These are phyloP conservation scores for Chromis chromis DNA, from an alignment of 2,797 vertebrate genomes.

Conservation along the genomic window DNA sequence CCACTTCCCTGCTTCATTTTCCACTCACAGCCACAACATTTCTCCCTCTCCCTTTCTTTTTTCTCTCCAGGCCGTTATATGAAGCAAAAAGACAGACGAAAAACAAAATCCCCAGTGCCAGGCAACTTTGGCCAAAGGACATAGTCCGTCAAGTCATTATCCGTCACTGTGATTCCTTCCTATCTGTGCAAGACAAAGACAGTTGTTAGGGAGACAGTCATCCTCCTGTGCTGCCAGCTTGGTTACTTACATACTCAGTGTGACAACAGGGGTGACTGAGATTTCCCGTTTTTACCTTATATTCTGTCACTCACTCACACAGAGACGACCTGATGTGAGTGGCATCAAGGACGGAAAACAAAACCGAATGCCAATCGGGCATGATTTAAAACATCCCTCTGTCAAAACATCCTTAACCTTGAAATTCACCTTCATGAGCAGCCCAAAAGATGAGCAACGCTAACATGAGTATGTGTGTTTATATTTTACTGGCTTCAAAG, in stretches of 20 bases:
- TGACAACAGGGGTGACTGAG: slow-evolving; percentile 59
- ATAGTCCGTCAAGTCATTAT: slow-evolving; percentile 72
- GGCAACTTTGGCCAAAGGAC: slow-evolving; percentile 69
- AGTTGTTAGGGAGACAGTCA: slow-evolving; percentile 66
- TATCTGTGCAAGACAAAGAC: slow-evolving; percentile 66
- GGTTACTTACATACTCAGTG: slow-evolving; percentile 47
- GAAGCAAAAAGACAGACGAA: slow-evolving; percentile 56
- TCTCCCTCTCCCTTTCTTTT: slow-evolving; percentile 46
- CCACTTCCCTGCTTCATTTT: slow-evolving; percentile 49
- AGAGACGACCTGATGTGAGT: slow-evolving; percentile 10
- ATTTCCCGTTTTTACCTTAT: slow-evolving; percentile 47
- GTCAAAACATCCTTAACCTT: slow-evolving; percentile 17
- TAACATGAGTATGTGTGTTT: neutral
- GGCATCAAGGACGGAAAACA: neutral
- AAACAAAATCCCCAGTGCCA: slow-evolving; percentile 51
- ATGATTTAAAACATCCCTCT: slow-evolving; percentile 8
- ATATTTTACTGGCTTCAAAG: neutral
- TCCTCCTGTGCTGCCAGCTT: slow-evolving; percentile 56
- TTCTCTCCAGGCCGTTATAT: slow-evolving; percentile 35
- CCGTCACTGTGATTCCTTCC: slow-evolving; percentile 68
- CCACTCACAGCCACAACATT: slow-evolving; percentile 45
- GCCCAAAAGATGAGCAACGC: neutral
- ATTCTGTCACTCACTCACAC: slow-evolving; percentile 45
- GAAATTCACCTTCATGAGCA: slow-evolving; percentile 10
- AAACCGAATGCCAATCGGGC: slow-evolving; percentile 15